Evolutionary conservation across 2,113 vertebrate species (phyloP), one percentile per base, ranked within the genome.

Genomic region (Peucedramus taeniatus): DNA sequence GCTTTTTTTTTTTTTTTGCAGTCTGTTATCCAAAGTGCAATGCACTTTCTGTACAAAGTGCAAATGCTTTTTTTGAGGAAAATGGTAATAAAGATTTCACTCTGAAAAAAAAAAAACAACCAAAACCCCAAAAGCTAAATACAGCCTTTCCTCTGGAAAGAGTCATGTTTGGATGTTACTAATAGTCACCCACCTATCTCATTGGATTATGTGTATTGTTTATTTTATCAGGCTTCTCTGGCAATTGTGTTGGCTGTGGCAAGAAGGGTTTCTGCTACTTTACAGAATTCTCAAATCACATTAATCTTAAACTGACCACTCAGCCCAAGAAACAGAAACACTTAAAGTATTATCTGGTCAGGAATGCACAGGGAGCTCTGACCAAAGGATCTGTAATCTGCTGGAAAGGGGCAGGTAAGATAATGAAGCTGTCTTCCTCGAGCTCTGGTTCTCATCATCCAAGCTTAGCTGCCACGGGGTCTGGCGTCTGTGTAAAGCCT

Each of bases 301-400:
- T 99, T 93, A 99, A 99, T 96, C 98, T 99, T 91, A 99, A 99
- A 97, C 97, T 99, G 96, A 98, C 97, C 96, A 99, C 98, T 15
- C 99, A 99, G 97, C 99, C 99, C 85, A 99, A 99, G 98, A 99
- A 99, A 97, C 99, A 99, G 98, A 99, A 99, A 97, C 99, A 99
- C 98, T 98, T 99, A 96, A 99, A 99, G 97, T 99, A 98, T 96
- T 98, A 98, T 96, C 98, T 99, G 96, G 97, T 98, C 93, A 98
- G 98, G 80, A 99, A 99, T 60, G 98, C 98, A 18, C 99, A 99
- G 72, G 99, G 99, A 33, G n/a, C 97, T 50, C 97, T 99, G 49
- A 98, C 98, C 74, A 99, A 98, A 97, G 99, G 99, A 63, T 98
- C 99, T 30, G 92, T 98, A 89, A 99, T 99, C 97, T 99, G 98